Evolutionary conservation across 2,797 vertebrate species (phyloP).

Genomic region (Peromyscus attwateri): DNA sequence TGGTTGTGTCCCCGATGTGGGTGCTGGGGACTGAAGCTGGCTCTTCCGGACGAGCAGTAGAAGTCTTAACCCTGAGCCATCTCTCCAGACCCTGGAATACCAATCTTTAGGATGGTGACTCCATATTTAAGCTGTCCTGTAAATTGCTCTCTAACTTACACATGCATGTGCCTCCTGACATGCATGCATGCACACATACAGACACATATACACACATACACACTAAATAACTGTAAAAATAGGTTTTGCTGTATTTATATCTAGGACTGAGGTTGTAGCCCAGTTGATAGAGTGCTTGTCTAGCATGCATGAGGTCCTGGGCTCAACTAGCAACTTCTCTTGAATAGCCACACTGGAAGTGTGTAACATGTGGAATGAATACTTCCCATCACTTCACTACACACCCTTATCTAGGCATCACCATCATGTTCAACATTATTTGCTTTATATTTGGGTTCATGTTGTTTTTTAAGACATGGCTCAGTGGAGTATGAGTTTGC

Average conservation of each 20-base stretch:
- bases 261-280: background rate
- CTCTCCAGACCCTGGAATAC: background rate
- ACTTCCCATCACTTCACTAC: background rate
- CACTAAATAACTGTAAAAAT: background rate
- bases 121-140: background rate
- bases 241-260: background rate
- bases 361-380: background rate
- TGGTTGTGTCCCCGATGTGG: background rate
- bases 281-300: background rate
- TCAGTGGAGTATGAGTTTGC: background rate
- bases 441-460: background rate
- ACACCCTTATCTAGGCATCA: background rate
- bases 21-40: background rate
- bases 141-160: background rate
- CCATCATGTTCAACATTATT: constrained; percentile 10
- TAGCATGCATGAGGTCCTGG: background rate
- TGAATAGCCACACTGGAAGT: background rate
- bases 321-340: background rate
- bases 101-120: background rate
- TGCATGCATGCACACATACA: background rate
- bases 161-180: background rate
- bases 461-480: background rate
- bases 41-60: background rate
- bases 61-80: background rate
- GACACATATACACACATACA: background rate